phyloP scores from a whole-genome alignment of 2,113 vertebrate genomes.

The Atrichornis clamosus region DNA sequence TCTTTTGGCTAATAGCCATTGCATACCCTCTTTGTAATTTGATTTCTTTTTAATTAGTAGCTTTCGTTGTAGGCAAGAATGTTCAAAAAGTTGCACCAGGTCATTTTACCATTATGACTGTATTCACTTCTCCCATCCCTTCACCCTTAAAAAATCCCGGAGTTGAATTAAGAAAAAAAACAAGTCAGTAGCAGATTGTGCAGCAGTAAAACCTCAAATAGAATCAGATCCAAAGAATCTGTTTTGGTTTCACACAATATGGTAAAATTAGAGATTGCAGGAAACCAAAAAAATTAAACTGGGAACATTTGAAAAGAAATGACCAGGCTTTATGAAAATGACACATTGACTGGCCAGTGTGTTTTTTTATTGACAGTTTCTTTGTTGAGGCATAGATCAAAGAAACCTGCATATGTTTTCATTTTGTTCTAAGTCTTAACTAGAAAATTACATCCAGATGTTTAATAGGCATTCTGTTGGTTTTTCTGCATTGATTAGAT shows the following conservation, averaged over 20 bases:
- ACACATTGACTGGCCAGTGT: slow-evolving; percentile 75
- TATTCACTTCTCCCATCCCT: neutral
- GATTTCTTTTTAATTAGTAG: slow-evolving; percentile 48
- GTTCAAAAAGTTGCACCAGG: slow-evolving; percentile 7
- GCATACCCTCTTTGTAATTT: slow-evolving; percentile 38
- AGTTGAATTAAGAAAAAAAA: neutral
- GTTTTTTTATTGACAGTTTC: slow-evolving; percentile 75
- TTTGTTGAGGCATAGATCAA: slow-evolving; percentile 83
- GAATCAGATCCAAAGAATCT: slow-evolving; percentile 73
- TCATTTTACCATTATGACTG: slow-evolving; percentile 35
- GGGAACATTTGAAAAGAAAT: slow-evolving; percentile 75
- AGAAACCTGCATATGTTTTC: slow-evolving; percentile 82
- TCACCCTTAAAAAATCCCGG: neutral
- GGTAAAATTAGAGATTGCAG: slow-evolving; percentile 80
- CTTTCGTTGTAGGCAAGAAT: slow-evolving; percentile 49
- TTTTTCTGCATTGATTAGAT: slow-evolving; percentile 85
- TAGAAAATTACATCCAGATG: slow-evolving; percentile 88
- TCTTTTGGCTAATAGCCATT: slow-evolving; percentile 43
- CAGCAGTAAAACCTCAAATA: slow-evolving; percentile 77
- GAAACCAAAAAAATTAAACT: slow-evolving; percentile 79
- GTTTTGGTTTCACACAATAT: slow-evolving; percentile 79
- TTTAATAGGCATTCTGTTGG: slow-evolving; percentile 83
- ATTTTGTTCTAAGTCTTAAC: slow-evolving; percentile 81
- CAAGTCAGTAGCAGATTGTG: slow-evolving; percentile 70
- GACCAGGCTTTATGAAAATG: slow-evolving; percentile 75